Base-by-base conservation (phyloP, 2,797 vertebrate species). In the Kryptolebias ocellatus region DNA sequence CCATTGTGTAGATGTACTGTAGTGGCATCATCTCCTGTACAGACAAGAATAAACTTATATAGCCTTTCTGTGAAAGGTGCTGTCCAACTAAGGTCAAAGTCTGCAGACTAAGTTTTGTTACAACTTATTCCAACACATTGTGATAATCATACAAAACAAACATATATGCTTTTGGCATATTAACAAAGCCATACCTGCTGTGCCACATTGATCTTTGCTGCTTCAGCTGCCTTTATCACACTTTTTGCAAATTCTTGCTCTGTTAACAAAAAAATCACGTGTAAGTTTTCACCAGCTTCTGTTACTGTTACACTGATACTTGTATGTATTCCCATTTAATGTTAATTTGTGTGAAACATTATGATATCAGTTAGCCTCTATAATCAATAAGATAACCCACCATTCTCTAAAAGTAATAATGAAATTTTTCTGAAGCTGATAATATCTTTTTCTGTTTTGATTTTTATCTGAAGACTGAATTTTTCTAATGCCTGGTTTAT, bases 191-290 rank as follows among this genome's bases (percentile, higher is more conserved):
- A 5, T 92, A 98, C 97, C 96, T 98, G 96, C n/a, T 95, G 94
- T 47, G 81, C 47, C 67, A 98, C 78, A 15, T 58, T 91, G 16
- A 72, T 77, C 73, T 91, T 95, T 39, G 95, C 93, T 11, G 91
- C 88, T 73, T 98, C 96, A 0, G 96, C 94, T 1, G 94, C 89
- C 86, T 96, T 96, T 28, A 93, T 89, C 17, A 96, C 78, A 72
- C 88, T 96, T 83, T 97, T 98, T 53, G 95, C 91, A 89, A 96
- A 98, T 72, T 98, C 97, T 62, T 94, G 90, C 77, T 98, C 97
- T 98, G 86, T 61, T n/a, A 79, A 85, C 53, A 74, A 78, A 72
- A 77, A 39, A 50, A 24, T 0, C 9, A 1, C 7, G 0, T 10
- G 1, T 27, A n/a, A 17, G 0, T 58, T 68, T 60, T 61, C 2